These are phyloP conservation scores for Atherinosoma microstoma DNA, from an alignment of 2,797 vertebrate species.

Conservation along the genomic window DNA sequence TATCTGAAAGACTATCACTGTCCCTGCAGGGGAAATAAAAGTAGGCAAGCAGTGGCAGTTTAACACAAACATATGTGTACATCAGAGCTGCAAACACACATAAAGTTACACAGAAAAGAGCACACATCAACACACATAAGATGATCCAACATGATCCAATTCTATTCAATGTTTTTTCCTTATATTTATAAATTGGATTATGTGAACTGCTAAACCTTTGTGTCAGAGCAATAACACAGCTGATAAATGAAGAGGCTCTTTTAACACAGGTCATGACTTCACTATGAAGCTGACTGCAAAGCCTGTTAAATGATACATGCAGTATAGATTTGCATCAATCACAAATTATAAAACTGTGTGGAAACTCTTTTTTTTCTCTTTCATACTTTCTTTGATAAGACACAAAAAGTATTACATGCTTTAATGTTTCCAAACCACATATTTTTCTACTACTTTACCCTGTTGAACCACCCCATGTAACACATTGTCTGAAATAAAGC, in stretches of 20 bases:
- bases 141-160: conserved; percentile 6
- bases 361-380: not conserved
- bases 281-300: conserved; percentile 33
- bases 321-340: not conserved
- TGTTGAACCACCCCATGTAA: no score
- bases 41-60: conserved; percentile 65
- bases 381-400: not conserved
- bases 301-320: conserved; percentile 4
- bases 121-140: conserved; percentile 21
- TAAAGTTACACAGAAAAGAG: conserved; percentile 24
- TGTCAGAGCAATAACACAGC: conserved; percentile 62
- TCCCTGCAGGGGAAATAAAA: conserved; percentile 75
- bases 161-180: conserved; percentile 56
- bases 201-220: conserved; percentile 50
- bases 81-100: conserved; percentile 43
- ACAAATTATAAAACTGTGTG: not conserved
- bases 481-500: no score
- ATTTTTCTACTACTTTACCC: no score
- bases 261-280: conserved; percentile 49
- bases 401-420: not conserved
- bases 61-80: conserved; percentile 54
- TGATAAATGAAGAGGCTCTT: conserved; percentile 61
- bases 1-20: conserved; percentile 77
- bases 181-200: conserved; percentile 72
- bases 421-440: no score